phyloP scores from a whole-genome alignment of 2,797 vertebrate genomes.

The Lagorchestes hirsutus region DNA sequence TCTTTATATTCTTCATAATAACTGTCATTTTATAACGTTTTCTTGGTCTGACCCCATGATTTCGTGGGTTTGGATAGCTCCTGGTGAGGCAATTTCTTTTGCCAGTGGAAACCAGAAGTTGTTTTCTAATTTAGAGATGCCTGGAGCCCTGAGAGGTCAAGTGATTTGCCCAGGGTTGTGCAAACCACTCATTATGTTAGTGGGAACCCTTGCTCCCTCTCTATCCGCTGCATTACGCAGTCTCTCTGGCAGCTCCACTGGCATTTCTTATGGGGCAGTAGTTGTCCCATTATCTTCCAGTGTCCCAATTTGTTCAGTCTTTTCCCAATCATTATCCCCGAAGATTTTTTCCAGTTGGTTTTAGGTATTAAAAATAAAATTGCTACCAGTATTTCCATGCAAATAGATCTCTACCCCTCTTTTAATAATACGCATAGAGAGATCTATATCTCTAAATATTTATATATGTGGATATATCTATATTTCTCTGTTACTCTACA shows the following conservation, averaged over 20 bases:
- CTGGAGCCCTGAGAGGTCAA: not conserved
- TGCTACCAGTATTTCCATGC: not conserved
- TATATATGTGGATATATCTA: not conserved
- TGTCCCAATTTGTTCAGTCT: not conserved
- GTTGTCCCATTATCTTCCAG: not conserved
- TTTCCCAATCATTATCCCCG: not conserved
- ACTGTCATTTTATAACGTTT: not conserved
- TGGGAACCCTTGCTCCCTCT: not conserved
- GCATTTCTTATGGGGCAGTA: not conserved
- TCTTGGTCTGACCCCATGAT: not conserved
- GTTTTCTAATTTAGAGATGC: not conserved
- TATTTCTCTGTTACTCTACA: not conserved
- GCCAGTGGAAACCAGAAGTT: not conserved
- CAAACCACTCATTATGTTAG: not conserved
- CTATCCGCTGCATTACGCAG: not conserved
- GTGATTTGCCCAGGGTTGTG: not conserved
- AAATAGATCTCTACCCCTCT: not conserved
- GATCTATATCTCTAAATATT: not conserved
- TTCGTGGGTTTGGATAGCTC: not conserved
- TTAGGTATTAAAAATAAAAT: not conserved
- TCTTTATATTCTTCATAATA: not conserved
- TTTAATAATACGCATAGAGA: not conserved
- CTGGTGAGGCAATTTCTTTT: not conserved
- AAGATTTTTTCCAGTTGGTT: not conserved
- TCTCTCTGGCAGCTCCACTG: not conserved